Evolutionary conservation across 2,113 vertebrate genomes (phyloP), one percentile per base, ranked within the genome.

Genomic region (Ophiodon elongatus): DNA sequence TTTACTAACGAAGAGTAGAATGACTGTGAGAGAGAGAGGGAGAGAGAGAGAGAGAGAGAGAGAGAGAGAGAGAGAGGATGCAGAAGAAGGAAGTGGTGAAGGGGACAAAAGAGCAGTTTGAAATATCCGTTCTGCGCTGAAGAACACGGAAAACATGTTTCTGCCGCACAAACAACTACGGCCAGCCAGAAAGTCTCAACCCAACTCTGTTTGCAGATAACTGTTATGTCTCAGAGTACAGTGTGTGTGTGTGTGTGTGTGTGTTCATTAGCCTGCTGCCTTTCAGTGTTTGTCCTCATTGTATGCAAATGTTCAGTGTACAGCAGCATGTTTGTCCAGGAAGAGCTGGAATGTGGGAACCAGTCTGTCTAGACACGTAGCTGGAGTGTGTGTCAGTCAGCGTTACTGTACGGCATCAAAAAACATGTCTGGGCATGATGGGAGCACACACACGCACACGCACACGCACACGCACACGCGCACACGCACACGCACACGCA

Each of bases 341-440:
- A 95, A 94, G 90, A 89, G 76, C 33, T 31, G 77, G 90, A 89
- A 93, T 94, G 90, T 94, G 90, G 91, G 91, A 93, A 94, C 90
- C 83, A 86, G 86, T 92, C 65, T 81, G 91, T 94, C 93, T 92
- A 89, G 93, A 91, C 93, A 91, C 59, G 79, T 91, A 88, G 64
- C 77, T 72, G 25, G 17, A 65, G 54, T 84, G 82, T 79, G 84
- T 78, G 81, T 62, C 1, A 59, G 56, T 27, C 23, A 64, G 73
- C 63, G 66, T 73, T 69, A 86, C 62, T 45, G 45, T 83, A 73
- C 60, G 59, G 33, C 76, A 85, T 80, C 63, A 77, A 54, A 56
- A 73, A 85, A 88, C 93, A 91, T 81, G 92, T 60, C 33, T 2
- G 21, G 83, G 72, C 91, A 88, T 85, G 92, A 82, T 25, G 19